phyloP scores from a whole-genome alignment of 2,797 vertebrate genomes.

The Cetoscarus ocellatus region DNA sequence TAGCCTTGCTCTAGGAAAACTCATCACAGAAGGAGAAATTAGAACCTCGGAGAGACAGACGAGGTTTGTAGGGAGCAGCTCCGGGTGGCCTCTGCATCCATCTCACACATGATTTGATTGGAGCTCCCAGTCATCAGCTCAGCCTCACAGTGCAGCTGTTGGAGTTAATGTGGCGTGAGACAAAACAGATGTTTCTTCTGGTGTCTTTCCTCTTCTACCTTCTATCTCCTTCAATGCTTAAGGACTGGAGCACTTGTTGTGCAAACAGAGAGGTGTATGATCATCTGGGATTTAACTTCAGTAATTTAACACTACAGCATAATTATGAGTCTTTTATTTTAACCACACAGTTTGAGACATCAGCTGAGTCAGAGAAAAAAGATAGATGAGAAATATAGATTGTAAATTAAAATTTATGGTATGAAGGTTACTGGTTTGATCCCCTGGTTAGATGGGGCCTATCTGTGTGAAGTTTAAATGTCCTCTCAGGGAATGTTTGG shows the following conservation, averaged over 20 bases:
- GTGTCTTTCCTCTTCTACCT: slow-evolving; percentile 58
- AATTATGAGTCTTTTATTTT: not conserved
- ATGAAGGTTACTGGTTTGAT: no score
- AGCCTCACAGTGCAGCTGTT: slow-evolving; percentile 65
- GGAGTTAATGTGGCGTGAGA: slow-evolving; percentile 78
- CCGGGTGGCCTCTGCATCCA: slow-evolving; percentile 74
- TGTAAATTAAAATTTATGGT: no score
- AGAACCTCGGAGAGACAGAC: slow-evolving; percentile 64
- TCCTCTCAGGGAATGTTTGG: no score
- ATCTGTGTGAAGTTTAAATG: no score
- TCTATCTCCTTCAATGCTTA: slow-evolving; percentile 41
- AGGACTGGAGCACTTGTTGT: slow-evolving; percentile 41
- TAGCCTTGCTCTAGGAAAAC: slow-evolving; percentile 78
- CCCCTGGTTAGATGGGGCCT: no score
- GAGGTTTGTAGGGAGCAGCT: slow-evolving; percentile 68
- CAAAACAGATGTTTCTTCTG: slow-evolving; percentile 80
- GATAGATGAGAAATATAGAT: no score
- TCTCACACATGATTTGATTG: slow-evolving; percentile 78
- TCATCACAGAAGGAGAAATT: slow-evolving; percentile 69
- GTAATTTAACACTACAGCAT: no score
- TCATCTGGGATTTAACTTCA: not conserved
- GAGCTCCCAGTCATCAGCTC: slow-evolving; percentile 76
- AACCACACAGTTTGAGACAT: not conserved
- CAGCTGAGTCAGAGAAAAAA: no score
- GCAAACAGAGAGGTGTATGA: not conserved